Percentiles rank a stretch among this genome's conserved stretches.
These are phyloP conservation scores for Eilema sororculum DNA, from an alignment of 2,888 invertebrate genomes.

Conservation along the genomic window DNA sequence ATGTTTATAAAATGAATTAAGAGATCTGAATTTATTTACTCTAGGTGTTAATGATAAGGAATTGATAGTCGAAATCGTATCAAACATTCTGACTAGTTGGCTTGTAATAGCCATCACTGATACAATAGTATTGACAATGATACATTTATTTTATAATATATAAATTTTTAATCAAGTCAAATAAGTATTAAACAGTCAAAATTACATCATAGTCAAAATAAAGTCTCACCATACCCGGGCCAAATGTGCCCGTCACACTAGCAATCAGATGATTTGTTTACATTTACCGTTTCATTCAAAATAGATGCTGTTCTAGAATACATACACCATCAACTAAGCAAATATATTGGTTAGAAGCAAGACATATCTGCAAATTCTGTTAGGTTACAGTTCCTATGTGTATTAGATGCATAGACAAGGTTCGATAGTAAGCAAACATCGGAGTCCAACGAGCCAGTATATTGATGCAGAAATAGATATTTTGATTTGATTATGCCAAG, in stretches of 20 bases:
- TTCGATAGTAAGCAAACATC: slow-evolving; percentile 3
- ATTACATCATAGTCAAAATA: too few species aligned
- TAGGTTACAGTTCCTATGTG: background rate
- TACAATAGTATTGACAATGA: background rate
- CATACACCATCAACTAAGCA: background rate
- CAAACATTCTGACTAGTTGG: background rate
- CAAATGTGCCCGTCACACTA: too few species aligned
- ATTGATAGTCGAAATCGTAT: background rate
- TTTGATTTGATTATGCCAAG: slow-evolving; percentile 11
- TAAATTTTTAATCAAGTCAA: too few species aligned
- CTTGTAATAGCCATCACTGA: background rate
- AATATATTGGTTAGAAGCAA: background rate
- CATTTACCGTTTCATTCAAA: background rate
- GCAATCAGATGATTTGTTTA: background rate
- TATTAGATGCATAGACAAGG: background rate
- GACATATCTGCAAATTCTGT: too few species aligned
- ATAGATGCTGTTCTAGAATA: background rate
- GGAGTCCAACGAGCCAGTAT: slow-evolving; percentile 1
- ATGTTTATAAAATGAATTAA: background rate
- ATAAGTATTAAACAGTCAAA: too few species aligned
- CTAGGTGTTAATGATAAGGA: too few species aligned
- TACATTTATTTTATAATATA: too few species aligned
- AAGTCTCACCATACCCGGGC: too few species aligned
- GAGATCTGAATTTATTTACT: background rate
- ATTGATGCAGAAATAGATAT: slow-evolving; percentile 16